Base-by-base conservation (phyloP, 2,113 vertebrate species). In the Origma solitaria region DNA sequence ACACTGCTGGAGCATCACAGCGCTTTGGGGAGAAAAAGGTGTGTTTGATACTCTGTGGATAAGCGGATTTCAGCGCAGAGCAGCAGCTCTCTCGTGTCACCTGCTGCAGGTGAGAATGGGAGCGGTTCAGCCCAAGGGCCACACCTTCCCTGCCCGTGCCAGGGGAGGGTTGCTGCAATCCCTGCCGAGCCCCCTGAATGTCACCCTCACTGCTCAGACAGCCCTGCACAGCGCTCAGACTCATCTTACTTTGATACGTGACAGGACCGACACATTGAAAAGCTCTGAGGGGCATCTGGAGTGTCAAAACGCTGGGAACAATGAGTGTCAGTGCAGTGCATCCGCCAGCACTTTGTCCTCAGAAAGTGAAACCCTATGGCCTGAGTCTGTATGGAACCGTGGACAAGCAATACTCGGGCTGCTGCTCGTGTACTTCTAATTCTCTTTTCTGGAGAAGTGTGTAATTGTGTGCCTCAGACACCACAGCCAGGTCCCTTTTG, bases 301-400 rank as follows among this genome's bases (percentile, higher is more conserved):
- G 53, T 38, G 22, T 22, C 37, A 51, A 20, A 11, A 11, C 0
- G 3, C 19, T 44, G 44, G 42, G 33, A 70, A 82, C 22, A 40
- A 16, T 1, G 0, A 33, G 21, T 16, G 23, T 18, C 60, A 27
- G 1, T 17, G 56, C 40, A 38, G 53, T 2, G 2, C 6, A 7
- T 66, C 42, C 66, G 31, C 42, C 30, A 49, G 57, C 24, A 38
- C n/a, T 62, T 23, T 5, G 12, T 6, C 82, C 15, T 35, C 64
- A 64, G 24, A 40, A 51, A 45, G 21, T 11, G 15, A 51, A 82
- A 65, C 47, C 30, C 57, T 11, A n/a, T n/a, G n/a, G 0, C 30
- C 33, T 53, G 54, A 40, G 30, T 4, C n/a, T 10, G 0, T 9
- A 2, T 23, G n/a, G 72, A 54, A 3, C 28, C 50, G 9, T 16